Conservation (phyloP, 1,140 invertebrate genomes). For the Trypoxylus dichotomus region DNA sequence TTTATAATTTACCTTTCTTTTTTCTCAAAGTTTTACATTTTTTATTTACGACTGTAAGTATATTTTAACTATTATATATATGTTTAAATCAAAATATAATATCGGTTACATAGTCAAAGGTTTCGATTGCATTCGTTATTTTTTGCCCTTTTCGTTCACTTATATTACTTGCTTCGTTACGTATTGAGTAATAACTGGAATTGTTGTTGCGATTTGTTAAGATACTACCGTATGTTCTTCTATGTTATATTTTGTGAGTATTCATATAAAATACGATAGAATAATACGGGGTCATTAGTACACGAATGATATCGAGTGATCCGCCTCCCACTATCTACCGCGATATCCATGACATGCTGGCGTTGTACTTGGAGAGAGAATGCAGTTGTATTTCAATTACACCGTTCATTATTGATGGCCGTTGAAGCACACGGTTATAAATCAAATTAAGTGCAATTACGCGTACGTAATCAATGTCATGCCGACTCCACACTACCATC, state of each 20-base stretch:
- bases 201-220: no score
- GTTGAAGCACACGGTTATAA: slow-evolving; percentile 11
- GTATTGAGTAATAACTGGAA: no score
- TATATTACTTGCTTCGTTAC: no score
- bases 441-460: slow-evolving; percentile 15
- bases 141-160: no score
- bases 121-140: no score
- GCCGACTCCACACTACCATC: neutral
- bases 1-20: no score
- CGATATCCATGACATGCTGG: neutral
- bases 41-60: no score
- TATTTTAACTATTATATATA: no score
- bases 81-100: no score
- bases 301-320: neutral
- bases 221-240: no score
- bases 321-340: neutral
- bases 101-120: no score
- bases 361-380: neutral
- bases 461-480: slow-evolving; percentile 18
- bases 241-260: neutral
- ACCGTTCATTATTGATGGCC: slow-evolving; percentile 11
- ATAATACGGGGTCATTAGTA: neutral
- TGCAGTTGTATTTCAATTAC: slow-evolving; percentile 17
- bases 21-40: no score
- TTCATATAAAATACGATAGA: neutral